Evolutionary conservation across 2,888 invertebrate genomes (phyloP).

Genomic region (Apantesis nais): DNA sequence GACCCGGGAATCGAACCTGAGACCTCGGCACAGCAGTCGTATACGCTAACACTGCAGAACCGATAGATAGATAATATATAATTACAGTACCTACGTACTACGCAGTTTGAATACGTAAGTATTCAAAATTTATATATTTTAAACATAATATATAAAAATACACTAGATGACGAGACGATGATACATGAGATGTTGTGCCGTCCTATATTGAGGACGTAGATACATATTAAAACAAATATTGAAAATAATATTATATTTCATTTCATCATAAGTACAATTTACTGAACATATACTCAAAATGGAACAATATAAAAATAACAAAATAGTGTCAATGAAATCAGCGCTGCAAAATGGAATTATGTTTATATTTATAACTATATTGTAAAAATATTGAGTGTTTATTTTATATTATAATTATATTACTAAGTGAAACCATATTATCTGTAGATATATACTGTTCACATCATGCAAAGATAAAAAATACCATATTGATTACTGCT

Average conservation of each 20-base stretch:
- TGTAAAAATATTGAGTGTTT: constrained; percentile 46
- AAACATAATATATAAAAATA: too few species aligned
- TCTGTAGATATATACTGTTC: constrained; percentile 27
- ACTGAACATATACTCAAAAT: constrained; percentile 63
- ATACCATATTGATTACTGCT: constrained; percentile 36
- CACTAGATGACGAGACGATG: too few species aligned
- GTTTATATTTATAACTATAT: constrained; percentile 37
- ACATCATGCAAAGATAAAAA: constrained; percentile 33
- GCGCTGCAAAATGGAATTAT: constrained; percentile 39
- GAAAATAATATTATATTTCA: constrained; percentile 79
- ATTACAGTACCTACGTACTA: too few species aligned
- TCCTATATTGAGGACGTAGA: background rate
- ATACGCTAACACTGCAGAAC: too few species aligned
- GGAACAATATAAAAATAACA: constrained; percentile 72
- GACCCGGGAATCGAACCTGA: too few species aligned
- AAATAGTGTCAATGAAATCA: constrained; percentile 48
- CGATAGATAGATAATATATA: too few species aligned
- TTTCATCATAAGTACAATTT: constrained; percentile 75
- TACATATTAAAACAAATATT: constrained; percentile 50
- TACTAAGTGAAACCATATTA: constrained; percentile 45
- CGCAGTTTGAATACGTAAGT: too few species aligned
- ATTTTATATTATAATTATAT: constrained; percentile 40
- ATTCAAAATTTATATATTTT: too few species aligned
- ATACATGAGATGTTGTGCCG: too few species aligned
- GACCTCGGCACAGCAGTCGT: too few species aligned